Conservation (phyloP, 2,797 vertebrate species). For the Setipinna tenuifilis region DNA sequence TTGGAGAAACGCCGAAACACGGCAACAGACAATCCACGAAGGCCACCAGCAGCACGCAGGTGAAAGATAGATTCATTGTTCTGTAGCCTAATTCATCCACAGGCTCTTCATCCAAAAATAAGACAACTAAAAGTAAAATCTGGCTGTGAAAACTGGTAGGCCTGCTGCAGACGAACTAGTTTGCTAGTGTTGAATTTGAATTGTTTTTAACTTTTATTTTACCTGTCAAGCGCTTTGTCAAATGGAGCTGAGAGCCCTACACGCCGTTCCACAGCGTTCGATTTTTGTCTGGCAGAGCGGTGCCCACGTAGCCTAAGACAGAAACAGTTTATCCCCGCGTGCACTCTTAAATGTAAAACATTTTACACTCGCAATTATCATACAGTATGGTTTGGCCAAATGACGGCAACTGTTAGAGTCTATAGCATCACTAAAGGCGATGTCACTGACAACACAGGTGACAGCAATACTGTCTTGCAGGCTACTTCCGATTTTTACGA, state of each 20-base stretch:
- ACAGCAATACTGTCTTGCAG: no score
- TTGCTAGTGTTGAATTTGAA: no score
- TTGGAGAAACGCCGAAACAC: slow-evolving; percentile 28
- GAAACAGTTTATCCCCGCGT: background rate
- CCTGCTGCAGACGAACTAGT: no score
- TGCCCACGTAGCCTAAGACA: no score
- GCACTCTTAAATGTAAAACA: background rate
- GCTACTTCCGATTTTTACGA: background rate
- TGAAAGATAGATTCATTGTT: background rate
- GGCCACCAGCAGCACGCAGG: background rate
- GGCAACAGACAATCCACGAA: slow-evolving; percentile 32
- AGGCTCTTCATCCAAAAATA: background rate
- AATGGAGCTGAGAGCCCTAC: no score
- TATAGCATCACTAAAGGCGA: no score
- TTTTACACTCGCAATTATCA: background rate
- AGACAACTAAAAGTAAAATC: background rate
- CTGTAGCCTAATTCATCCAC: background rate
- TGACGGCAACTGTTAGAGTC: background rate
- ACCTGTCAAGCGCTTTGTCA: no score
- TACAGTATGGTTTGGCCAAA: background rate
- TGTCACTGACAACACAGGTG: background rate
- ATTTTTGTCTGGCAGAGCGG: no score
- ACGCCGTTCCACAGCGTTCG: no score
- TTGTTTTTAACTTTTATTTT: no score
- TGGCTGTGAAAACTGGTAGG: background rate